Percentiles rank a stretch among this genome's conserved stretches.
These are phyloP conservation scores for Semicossyphus pulcher DNA, from an alignment of 2,113 vertebrate genomes.

Conservation along the genomic window DNA sequence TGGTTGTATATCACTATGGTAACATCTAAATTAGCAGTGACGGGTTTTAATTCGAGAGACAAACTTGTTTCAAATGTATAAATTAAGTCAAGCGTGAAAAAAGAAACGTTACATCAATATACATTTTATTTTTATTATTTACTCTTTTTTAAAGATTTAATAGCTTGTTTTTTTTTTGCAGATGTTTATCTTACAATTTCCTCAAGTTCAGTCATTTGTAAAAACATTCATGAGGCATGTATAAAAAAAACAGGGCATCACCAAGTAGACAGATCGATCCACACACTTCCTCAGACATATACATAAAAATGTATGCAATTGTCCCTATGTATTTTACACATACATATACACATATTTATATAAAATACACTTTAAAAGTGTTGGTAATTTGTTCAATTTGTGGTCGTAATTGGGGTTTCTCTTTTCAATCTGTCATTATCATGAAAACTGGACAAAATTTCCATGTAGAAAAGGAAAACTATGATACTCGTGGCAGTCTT, in stretches of 20 bases:
- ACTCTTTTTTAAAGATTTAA: conserved; percentile 77
- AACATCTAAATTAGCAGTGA: background rate
- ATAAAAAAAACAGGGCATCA: conserved; percentile 80
- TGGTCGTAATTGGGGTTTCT: conserved; percentile 60
- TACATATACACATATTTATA: conserved; percentile 82
- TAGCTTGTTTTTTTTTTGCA: conserved; percentile 59
- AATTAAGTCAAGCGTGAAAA: conserved; percentile 6
- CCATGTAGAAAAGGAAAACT: conserved; percentile 77
- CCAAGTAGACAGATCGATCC: conserved; percentile 78
- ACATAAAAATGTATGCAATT: conserved; percentile 81
- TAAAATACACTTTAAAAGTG: conserved; percentile 84
- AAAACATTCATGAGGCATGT: conserved; percentile 85
- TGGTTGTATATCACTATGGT: background rate
- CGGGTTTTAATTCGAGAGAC: background rate
- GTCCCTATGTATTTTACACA: conserved; percentile 77
- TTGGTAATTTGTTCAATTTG: conserved; percentile 76
- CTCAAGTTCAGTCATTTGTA: conserved; percentile 81
- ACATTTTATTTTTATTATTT: conserved; percentile 81
- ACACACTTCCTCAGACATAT: conserved; percentile 78
- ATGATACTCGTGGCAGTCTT: conserved; percentile 85
- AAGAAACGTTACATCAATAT: conserved; percentile 78
- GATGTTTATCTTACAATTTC: conserved; percentile 77
- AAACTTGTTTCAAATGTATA: background rate
- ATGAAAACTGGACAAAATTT: conserved; percentile 77
- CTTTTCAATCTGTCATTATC: conserved; percentile 75